Percentiles rank a stretch among this genome's conserved stretches.
Conservation (phyloP, 2,113 vertebrate genomes). For the Acrocephalus kingi region DNA sequence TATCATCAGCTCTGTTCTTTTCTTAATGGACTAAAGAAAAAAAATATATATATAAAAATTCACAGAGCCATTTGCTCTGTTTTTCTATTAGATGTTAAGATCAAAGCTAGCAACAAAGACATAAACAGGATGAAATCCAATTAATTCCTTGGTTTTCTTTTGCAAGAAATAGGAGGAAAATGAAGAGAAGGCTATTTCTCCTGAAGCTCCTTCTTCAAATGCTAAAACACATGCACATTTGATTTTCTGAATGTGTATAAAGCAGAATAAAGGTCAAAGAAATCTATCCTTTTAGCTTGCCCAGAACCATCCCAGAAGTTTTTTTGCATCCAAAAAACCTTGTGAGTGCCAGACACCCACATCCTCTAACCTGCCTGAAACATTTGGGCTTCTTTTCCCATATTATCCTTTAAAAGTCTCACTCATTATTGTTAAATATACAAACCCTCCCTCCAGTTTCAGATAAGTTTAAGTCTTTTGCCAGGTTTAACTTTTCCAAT, state of each 20-base stretch:
- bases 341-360: not conserved
- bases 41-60: not conserved
- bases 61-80: not conserved
- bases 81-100: constrained; percentile 30
- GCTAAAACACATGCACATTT: not conserved
- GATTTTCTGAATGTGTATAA: not conserved
- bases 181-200: not conserved
- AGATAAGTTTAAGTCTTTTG: not conserved
- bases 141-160: constrained; percentile 2
- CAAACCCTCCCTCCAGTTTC: not conserved
- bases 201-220: not conserved
- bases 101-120: not conserved
- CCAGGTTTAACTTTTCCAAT: not conserved
- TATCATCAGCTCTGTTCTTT: not conserved
- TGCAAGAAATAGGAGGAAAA: not conserved
- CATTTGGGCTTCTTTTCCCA: not conserved
- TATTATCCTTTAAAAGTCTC: not conserved
- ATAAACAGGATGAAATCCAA: constrained; percentile 11
- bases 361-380: not conserved
- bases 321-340: not conserved
- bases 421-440: not conserved
- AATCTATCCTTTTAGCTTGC: not conserved
- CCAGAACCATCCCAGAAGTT: not conserved
- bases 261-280: not conserved
- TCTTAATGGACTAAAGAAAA: constrained; percentile 10